phyloP scores from a whole-genome alignment of 2,888 invertebrate genomes.

The Pterostichus madidus region DNA sequence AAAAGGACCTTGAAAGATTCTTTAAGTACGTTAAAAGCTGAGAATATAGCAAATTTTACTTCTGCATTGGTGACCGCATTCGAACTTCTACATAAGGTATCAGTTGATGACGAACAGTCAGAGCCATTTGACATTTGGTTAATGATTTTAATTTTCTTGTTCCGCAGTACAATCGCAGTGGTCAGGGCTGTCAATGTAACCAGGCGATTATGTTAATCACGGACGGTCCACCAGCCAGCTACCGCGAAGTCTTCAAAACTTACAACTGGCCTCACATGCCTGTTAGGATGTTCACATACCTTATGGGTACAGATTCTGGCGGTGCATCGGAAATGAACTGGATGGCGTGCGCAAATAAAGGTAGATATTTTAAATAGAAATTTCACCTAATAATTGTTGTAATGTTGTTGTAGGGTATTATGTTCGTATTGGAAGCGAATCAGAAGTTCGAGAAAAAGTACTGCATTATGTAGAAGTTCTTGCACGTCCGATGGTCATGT shows the following conservation, averaged over 20 bases:
- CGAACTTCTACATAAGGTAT: slow-evolving; percentile 92
- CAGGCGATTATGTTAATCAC: slow-evolving; percentile 99
- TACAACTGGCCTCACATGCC: slow-evolving; percentile 97
- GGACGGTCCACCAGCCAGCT: slow-evolving; percentile 90
- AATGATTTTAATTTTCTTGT: slow-evolving; percentile 45
- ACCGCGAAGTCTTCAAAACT: slow-evolving; percentile 82
- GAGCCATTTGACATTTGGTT: slow-evolving; percentile 15
- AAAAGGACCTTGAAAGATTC: slow-evolving; percentile 89
- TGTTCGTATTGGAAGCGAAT: slow-evolving; percentile 92
- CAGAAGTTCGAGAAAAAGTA: slow-evolving; percentile 94
- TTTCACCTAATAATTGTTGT: slow-evolving; percentile 61
- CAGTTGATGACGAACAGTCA: slow-evolving; percentile 31
- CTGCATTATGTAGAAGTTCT: slow-evolving; percentile 96
- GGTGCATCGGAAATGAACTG: slow-evolving; percentile 91
- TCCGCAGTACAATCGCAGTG: slow-evolving; percentile 88
- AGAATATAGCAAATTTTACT: slow-evolving; percentile 94
- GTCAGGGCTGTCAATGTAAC: slow-evolving; percentile 95
- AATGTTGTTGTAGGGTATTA: slow-evolving; percentile 85
- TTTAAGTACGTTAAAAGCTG: slow-evolving; percentile 85
- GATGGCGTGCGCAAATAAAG: slow-evolving; percentile 99
- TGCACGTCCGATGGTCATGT: slow-evolving; percentile 97
- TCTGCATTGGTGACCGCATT: slow-evolving; percentile 95
- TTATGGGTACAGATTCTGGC: slow-evolving; percentile 95
- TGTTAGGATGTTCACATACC: slow-evolving; percentile 96
- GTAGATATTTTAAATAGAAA: slow-evolving; percentile 77